phyloP scores from a whole-genome alignment of 2,797 vertebrate genomes.

The Mareca strepera region DNA sequence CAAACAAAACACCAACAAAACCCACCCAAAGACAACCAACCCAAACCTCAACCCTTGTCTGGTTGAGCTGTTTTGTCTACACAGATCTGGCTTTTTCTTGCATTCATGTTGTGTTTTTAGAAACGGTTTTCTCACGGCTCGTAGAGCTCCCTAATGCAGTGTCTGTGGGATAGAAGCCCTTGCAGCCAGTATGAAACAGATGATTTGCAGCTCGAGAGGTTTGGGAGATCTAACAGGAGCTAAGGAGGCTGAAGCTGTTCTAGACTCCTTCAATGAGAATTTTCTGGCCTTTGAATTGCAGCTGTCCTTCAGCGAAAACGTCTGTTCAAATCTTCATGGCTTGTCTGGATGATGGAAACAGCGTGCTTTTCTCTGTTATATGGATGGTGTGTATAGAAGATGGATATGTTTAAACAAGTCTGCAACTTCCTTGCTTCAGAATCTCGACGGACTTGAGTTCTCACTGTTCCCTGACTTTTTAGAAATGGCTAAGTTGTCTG shows the following conservation, averaged over 20 bases:
- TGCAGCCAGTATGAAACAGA: neutral
- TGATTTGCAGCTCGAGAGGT: neutral
- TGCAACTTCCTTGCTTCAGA: neutral
- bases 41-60: neutral
- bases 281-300: neutral
- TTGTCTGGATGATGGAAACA: neutral
- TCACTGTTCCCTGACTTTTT: neutral
- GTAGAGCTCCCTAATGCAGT: neutral
- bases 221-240: neutral
- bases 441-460: neutral
- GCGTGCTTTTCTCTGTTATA: fast-evolving
- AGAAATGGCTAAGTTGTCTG: neutral
- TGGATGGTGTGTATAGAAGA: neutral
- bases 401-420: neutral
- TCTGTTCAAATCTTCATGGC: fast-evolving
- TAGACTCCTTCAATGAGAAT: neutral
- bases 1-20: too few relatives aligned
- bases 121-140: neutral
- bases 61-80: neutral
- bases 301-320: neutral
- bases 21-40: fast-evolving
- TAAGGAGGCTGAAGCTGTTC: neutral
- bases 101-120: neutral
- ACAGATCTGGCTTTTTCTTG: neutral
- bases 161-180: neutral